Percentiles rank a stretch among this genome's conserved stretches.
phyloP scores from a whole-genome alignment of 2,113 vertebrate species.

The Geococcyx californianus region DNA sequence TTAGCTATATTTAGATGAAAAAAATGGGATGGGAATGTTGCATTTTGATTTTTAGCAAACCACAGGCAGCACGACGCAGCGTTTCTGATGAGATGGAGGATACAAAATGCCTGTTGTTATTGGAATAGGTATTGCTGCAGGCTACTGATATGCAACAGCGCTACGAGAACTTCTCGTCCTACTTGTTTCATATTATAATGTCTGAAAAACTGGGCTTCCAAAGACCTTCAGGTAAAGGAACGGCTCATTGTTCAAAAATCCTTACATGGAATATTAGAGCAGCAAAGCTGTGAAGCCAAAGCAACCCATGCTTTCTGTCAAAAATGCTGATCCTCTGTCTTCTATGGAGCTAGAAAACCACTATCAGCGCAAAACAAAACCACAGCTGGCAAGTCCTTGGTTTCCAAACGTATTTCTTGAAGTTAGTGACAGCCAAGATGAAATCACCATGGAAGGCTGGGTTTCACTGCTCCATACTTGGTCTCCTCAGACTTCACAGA shows the following conservation, averaged over 20 bases:
- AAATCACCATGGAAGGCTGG: rapidly evolving
- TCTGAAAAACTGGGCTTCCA: background rate
- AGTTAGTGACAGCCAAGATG: background rate
- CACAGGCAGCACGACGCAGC: too few relatives aligned
- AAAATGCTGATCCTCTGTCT: background rate
- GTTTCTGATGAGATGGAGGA: rapidly evolving
- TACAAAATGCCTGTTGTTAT: background rate
- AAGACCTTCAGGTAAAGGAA: background rate
- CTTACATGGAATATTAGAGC: background rate
- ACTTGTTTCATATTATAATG: background rate
- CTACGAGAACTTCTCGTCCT: background rate
- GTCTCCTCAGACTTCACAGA: background rate
- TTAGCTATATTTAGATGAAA: too few relatives aligned
- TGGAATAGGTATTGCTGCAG: background rate
- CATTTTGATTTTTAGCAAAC: background rate
- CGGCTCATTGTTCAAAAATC: background rate
- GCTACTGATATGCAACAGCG: background rate
- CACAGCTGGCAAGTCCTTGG: background rate
- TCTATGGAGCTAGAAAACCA: background rate
- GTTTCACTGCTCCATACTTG: background rate
- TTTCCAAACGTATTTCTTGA: background rate
- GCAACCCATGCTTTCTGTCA: background rate
- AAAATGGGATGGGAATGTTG: background rate
- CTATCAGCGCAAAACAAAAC: background rate
- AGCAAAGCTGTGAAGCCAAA: background rate